Percentiles rank a stretch among this genome's conserved stretches.
Evolutionary conservation across 2,888 invertebrate species (phyloP).

Genomic region (Bruchidius siliquastri): DNA sequence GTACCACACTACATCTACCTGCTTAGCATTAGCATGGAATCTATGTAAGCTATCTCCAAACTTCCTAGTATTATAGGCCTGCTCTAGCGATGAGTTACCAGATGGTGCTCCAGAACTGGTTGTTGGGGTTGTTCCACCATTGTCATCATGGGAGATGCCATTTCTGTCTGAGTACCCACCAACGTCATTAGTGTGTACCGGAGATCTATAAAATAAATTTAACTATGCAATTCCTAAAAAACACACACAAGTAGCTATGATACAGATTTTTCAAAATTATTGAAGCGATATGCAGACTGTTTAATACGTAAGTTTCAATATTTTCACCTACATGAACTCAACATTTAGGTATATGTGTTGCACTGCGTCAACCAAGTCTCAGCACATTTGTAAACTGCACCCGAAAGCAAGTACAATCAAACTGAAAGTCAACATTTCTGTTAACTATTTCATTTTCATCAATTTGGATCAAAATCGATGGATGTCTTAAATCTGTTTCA

Average conservation of each 20-base stretch:
- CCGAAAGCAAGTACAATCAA: too few species aligned
- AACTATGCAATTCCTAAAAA: background rate
- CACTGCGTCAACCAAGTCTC: too few species aligned
- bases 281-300: too few species aligned
- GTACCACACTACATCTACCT: constrained; percentile 38
- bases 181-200: constrained; percentile 33
- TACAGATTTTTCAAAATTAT: background rate
- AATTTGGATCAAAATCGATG: too few species aligned
- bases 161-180: constrained; percentile 25
- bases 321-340: too few species aligned
- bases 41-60: constrained; percentile 65
- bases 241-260: background rate
- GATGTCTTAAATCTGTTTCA: too few species aligned
- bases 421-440: too few species aligned
- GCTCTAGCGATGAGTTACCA: constrained; percentile 47
- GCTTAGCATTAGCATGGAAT: constrained; percentile 50
- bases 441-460: too few species aligned
- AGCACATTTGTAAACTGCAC: too few species aligned
- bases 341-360: too few species aligned
- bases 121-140: constrained; percentile 31
- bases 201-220: constrained; percentile 31
- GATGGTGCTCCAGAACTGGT: constrained; percentile 31
- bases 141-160: constrained; percentile 23
- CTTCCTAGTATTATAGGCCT: constrained; percentile 59
- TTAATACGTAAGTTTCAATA: too few species aligned